Base-by-base conservation (phyloP, 2,113 vertebrate genomes). In the Nerophis lumbriciformis region DNA sequence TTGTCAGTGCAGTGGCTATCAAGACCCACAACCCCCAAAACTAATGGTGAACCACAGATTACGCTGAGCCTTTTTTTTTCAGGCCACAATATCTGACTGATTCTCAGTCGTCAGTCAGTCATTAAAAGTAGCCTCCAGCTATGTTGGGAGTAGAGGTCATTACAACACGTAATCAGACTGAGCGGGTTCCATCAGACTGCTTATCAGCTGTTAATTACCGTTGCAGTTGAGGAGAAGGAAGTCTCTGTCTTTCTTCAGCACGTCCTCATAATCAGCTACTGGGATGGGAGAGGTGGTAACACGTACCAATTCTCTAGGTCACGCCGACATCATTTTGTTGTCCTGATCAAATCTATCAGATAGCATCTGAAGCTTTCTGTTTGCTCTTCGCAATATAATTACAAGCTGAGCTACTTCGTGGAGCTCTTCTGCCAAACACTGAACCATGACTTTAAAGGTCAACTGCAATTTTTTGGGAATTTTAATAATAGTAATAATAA, bases 131-230 rank as follows among this genome's bases (percentile, higher is more conserved):
- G 39, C 44, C 52, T 59, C 53, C 60, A 64, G 49, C 56, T 36
- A 47, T 8, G 28, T 28, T 28, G 15, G 62, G 57, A 76, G 53
- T 54, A 53, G 54, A 73, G 64, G 67, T 48, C 64, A 72, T 77
- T 72, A 71, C 42, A 60, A 58, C 61, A 39, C 66, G 51, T 76
- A 77, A 77, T 79, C 59, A 16, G 69, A 57, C 68, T 35, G 28
- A 70, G 56, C 37, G n/a, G 8, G 38, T 58, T 74, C 63, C 56
- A 61, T 80, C 68, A 68, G 48, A 11, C 66, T 55, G 65, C 71
- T 81, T 79, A 81, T 81, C 79, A 66, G 60, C 67, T 76, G 57
- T 79, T 81, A 79, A 81, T 84, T 84, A 76, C 53, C 60, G 68
- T 48, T 67, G 64, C 67, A 73, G 79, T 81, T 48, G 59, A 69